Evolutionary conservation across 2,797 vertebrate species (phyloP), one percentile per base, ranked within the genome.

Genomic region (Smutsia temminckii): DNA sequence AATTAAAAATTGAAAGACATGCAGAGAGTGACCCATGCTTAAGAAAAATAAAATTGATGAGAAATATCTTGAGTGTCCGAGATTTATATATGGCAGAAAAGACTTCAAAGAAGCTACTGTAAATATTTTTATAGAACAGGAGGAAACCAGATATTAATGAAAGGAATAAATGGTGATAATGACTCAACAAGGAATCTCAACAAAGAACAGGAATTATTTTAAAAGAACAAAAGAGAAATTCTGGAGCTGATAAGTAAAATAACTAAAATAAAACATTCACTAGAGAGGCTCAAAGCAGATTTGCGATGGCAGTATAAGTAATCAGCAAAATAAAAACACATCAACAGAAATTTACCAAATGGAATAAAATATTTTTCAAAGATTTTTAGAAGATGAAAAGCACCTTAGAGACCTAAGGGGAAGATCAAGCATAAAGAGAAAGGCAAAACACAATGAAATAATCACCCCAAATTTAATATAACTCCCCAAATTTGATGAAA

Each of bases 41-140:
- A 55, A 68, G 29, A 46, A 81, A 81, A 77, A 49, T 40, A 81
- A n/a, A 79, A 72, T 57, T 40, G 79, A 1, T 32, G 55, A 78
- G 55, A 84, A 89, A 64, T 80, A 29, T 63, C 29, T 63, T n/a
- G 34, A 63, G 74, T 51, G 6, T 8, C 40, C 37, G 49, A 66
- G 8, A 72, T 78, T 46, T 14, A 34, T 8, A 51, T 74, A 72
- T 79, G 86, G 55, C 14, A 66, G 51, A 74, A 57, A 66, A 79
- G 37, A 68, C 29, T 85, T 85, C 49, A 79, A 85, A 63, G 42
- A 87, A 53, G 29, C 20, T 66, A 84, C 14, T 88, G 14, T 68
- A 86, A 93, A 61, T 86, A 86, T 66, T 79, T 84, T 59, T 49
- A 85, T 13, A 89, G 40, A 94, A 46, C 25, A 89, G 92, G 40